phyloP scores from a whole-genome alignment of 2,888 invertebrate genomes.

The Aromia moschata region DNA sequence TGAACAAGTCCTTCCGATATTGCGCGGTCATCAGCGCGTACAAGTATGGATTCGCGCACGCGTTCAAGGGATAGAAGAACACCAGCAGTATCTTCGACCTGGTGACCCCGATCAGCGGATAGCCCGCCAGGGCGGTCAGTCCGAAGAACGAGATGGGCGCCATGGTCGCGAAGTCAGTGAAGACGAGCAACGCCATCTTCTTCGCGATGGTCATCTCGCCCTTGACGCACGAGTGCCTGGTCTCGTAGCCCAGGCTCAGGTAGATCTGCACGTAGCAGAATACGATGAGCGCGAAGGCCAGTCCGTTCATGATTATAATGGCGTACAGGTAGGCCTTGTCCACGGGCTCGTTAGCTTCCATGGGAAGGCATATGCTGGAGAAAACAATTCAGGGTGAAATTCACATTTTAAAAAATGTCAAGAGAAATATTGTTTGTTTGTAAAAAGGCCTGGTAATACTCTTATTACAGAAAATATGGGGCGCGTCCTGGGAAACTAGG shows the following conservation, averaged over 20 bases:
- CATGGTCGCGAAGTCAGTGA: slow-evolving; percentile 80
- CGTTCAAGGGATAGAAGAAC: slow-evolving; percentile 91
- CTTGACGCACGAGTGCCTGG: slow-evolving; percentile 66
- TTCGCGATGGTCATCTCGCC: slow-evolving; percentile 83
- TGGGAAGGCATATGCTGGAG: slow-evolving; percentile 85
- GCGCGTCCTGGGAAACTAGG: too few species aligned
- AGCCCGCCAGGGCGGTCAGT: slow-evolving; percentile 84
- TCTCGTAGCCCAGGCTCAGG: slow-evolving; percentile 76
- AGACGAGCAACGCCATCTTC: slow-evolving; percentile 88
- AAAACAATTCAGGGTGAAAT: not conserved
- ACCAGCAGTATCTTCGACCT: slow-evolving; percentile 84
- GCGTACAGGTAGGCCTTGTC: slow-evolving; percentile 80
- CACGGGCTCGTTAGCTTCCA: slow-evolving; percentile 75
- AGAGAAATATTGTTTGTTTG: too few species aligned
- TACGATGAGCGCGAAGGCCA: slow-evolving; percentile 85
- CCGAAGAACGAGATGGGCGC: slow-evolving; percentile 92
- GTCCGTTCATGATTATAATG: slow-evolving; percentile 78
- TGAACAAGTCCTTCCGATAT: slow-evolving; percentile 79
- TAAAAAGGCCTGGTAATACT: too few species aligned
- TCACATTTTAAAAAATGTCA: too few species aligned
- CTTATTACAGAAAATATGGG: too few species aligned
- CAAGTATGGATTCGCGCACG: slow-evolving; percentile 91
- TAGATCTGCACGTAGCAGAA: slow-evolving; percentile 89
- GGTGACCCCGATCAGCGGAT: slow-evolving; percentile 83
- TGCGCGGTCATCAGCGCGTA: slow-evolving; percentile 91